These are phyloP conservation scores for Eubasilissa splendida DNA, from an alignment of 2,888 invertebrate genomes.

Conservation along the genomic window DNA sequence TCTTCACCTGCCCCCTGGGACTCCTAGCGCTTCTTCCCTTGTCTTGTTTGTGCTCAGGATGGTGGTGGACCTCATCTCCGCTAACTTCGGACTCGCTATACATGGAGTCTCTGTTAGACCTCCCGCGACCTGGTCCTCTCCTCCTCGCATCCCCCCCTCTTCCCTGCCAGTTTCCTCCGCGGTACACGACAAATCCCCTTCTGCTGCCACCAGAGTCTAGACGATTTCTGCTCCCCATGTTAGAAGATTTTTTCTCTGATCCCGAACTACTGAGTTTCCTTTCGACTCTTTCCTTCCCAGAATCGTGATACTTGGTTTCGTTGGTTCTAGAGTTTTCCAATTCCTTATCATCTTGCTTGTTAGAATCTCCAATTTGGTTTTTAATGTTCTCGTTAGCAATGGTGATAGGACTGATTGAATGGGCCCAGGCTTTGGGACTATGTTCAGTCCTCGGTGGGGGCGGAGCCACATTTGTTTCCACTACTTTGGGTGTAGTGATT, in stretches of 20 bases:
- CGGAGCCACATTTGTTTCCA: slow-evolving; percentile 16
- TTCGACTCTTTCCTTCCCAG: slow-evolving; percentile 68
- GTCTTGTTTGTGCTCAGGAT: slow-evolving; percentile 73
- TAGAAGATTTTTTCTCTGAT: slow-evolving; percentile 69
- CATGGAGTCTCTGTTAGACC: slow-evolving; percentile 68
- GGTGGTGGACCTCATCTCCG: slow-evolving; percentile 77
- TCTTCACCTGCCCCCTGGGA: slow-evolving; percentile 69
- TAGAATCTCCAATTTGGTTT: slow-evolving; percentile 61
- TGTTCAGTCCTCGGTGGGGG: slow-evolving; percentile 51
- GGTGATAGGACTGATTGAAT: slow-evolving; percentile 63
- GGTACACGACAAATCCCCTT: slow-evolving; percentile 70
- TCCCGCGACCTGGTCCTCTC: slow-evolving; percentile 63
- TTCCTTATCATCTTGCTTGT: slow-evolving; percentile 65
- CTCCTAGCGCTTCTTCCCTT: slow-evolving; percentile 72
- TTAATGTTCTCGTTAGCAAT: slow-evolving; percentile 43
- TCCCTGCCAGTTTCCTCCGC: slow-evolving; percentile 63
- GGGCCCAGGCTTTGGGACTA: slow-evolving; percentile 68
- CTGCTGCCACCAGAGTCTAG: slow-evolving; percentile 63
- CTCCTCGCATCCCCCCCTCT: slow-evolving; percentile 68
- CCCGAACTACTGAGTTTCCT: slow-evolving; percentile 69
- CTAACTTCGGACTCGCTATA: slow-evolving; percentile 84
- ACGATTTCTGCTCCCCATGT: slow-evolving; percentile 64
- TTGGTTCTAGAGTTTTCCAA: slow-evolving; percentile 61
- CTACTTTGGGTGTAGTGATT: slow-evolving; percentile 56
- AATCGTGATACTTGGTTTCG: slow-evolving; percentile 57